Evolutionary conservation across 2,888 invertebrate genomes (phyloP).

Genomic region (Sphaerophoria rueppellii): DNA sequence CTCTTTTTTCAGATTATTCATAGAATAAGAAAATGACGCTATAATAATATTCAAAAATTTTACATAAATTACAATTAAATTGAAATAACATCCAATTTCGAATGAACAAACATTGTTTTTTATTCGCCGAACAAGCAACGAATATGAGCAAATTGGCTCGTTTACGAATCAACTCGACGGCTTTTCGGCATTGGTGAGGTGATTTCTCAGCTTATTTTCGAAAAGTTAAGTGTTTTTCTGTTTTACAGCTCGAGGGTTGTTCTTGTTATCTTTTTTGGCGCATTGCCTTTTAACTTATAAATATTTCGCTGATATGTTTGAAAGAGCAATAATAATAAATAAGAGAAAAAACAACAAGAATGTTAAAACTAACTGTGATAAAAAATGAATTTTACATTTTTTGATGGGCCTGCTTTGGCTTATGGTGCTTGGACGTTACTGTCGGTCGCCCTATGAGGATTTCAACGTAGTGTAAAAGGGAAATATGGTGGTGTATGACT

Average conservation of each 20-base stretch:
- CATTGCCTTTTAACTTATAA: background rate
- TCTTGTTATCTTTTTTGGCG: background rate
- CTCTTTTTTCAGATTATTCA: background rate
- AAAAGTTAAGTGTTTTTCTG: conserved; percentile 36
- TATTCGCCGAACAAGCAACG: background rate
- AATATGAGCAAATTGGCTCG: conserved; percentile 15
- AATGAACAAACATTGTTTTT: background rate
- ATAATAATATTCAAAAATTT: conserved; percentile 28
- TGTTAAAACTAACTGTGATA: conserved; percentile 29
- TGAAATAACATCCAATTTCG: conserved; percentile 34
- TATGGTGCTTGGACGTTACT: background rate
- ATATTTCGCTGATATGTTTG: conserved; percentile 38
- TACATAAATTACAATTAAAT: conserved; percentile 44
- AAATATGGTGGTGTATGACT: background rate
- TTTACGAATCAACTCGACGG: background rate
- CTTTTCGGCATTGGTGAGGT: conserved; percentile 13
- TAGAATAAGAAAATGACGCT: conserved; percentile 12
- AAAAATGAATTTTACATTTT: conserved; percentile 29
- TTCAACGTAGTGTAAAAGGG: background rate
- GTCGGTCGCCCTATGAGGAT: background rate
- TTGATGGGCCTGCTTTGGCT: background rate
- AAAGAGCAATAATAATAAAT: conserved; percentile 39
- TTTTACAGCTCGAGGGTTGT: conserved; percentile 20
- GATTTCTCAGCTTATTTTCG: conserved; percentile 37
- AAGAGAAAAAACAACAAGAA: background rate